A percentile compares a stretch with the other conserved stretches of the same genome.
Evolutionary conservation across 2,888 invertebrate genomes (phyloP).

Genomic region (Chymomyza caudatula): DNA sequence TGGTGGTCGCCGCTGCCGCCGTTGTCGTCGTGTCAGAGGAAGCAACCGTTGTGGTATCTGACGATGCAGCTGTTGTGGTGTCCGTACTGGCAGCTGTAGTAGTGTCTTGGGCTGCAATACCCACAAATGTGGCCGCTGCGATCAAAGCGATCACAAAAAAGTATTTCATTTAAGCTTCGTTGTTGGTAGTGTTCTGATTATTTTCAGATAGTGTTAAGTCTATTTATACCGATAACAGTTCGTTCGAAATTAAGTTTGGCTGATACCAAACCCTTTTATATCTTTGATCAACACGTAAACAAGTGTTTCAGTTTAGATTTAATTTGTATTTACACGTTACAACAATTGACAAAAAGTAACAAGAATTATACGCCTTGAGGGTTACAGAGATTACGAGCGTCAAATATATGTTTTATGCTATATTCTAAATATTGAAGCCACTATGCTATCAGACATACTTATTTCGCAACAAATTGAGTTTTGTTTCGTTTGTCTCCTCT

Average conservation of each 20-base stretch:
- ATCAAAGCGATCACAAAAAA: background rate
- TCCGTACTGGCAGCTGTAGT: background rate
- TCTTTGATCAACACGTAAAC: background rate
- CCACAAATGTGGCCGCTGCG: background rate
- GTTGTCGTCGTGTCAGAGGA: background rate
- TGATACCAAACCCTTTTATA: no score
- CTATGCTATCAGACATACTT: no score
- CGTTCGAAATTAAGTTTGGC: background rate
- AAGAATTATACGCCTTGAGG: no score
- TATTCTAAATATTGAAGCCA: no score
- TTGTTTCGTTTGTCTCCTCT: no score
- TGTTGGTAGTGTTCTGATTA: background rate
- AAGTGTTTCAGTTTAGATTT: background rate
- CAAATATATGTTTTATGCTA: no score
- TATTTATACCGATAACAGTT: background rate
- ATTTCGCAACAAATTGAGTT: no score
- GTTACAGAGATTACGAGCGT: no score
- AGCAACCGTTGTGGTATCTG: background rate
- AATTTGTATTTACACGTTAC: background rate
- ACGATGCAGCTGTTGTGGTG: background rate
- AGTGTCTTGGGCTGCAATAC: background rate
- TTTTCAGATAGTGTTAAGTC: background rate
- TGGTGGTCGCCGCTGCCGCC: background rate
- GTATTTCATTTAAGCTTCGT: background rate
- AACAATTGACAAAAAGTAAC: no score